These are phyloP conservation scores for Drosophila greeni DNA, from an alignment of 2,888 invertebrate genomes.

Conservation along the genomic window DNA sequence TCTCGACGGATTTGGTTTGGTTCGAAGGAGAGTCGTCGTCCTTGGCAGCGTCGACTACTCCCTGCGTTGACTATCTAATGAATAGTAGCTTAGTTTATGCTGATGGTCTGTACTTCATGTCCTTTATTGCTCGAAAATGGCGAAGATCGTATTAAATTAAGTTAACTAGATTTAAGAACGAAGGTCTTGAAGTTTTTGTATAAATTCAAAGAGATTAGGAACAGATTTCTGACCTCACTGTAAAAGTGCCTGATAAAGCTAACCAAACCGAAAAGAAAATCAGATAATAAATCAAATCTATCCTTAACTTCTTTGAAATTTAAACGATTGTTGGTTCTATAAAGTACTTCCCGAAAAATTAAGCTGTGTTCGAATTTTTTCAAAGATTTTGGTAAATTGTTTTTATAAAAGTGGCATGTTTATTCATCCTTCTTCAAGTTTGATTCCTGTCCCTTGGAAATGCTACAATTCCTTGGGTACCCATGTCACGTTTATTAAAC, in stretches of 20 bases:
- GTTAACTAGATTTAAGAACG: neutral
- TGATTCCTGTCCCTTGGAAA: neutral
- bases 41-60: conserved; percentile 24
- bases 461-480: neutral
- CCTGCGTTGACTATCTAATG: conserved; percentile 39
- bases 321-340: no score
- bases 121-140: conserved; percentile 17
- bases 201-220: neutral
- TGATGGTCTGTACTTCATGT: conserved; percentile 18
- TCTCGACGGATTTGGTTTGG: conserved; percentile 4
- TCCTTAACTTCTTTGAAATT: no score
- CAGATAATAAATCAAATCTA: no score
- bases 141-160: conserved; percentile 11
- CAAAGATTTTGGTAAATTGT: neutral
- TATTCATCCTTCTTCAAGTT: neutral
- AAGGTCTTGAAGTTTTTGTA: neutral
- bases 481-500: neutral
- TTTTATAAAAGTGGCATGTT: neutral
- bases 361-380: no score
- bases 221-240: neutral
- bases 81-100: conserved; percentile 32
- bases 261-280: neutral
- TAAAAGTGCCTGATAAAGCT: neutral
- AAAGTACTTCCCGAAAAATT: no score
- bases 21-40: conserved; percentile 2